These are phyloP conservation scores for Sclerodermus sp. DNA, from an alignment of 2,888 invertebrate genomes.

Conservation along the genomic window DNA sequence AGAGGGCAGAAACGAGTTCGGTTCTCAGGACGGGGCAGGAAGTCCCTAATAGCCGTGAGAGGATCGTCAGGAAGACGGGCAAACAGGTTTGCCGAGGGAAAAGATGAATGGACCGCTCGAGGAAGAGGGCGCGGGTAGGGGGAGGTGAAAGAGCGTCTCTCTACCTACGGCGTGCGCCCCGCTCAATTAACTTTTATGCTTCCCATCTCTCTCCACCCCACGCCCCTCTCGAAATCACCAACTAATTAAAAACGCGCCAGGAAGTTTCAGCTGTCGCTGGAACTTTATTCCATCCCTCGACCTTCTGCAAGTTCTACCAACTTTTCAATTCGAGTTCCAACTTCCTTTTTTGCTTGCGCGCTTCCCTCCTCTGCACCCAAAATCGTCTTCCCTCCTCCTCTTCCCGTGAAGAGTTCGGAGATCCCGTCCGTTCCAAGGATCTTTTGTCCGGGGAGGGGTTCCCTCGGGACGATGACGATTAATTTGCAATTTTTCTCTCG, in stretches of 20 bases:
- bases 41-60: slow-evolving; percentile 57
- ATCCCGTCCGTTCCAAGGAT: too few species aligned
- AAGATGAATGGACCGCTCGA: slow-evolving; percentile 50
- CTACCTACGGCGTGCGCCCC: slow-evolving; percentile 13
- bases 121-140: slow-evolving; percentile 38
- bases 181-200: slow-evolving; percentile 34
- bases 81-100: slow-evolving; percentile 46
- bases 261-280: too few species aligned
- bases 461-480: slow-evolving; percentile 7
- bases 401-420: too few species aligned
- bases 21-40: slow-evolving; percentile 53
- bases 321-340: too few species aligned
- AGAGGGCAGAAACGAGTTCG: slow-evolving; percentile 39
- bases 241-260: too few species aligned
- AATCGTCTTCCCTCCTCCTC: too few species aligned
- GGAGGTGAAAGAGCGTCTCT: slow-evolving; percentile 14
- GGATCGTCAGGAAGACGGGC: slow-evolving; percentile 45
- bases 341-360: too few species aligned
- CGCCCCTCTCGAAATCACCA: not conserved
- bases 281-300: too few species aligned
- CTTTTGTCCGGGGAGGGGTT: too few species aligned
- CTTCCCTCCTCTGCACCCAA: too few species aligned
- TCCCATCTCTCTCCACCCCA: not conserved
- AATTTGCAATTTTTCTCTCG: slow-evolving; percentile 12
- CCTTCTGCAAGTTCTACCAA: too few species aligned